Base-by-base conservation (phyloP, 2,797 vertebrate genomes). In the Crenichthys baileyi region DNA sequence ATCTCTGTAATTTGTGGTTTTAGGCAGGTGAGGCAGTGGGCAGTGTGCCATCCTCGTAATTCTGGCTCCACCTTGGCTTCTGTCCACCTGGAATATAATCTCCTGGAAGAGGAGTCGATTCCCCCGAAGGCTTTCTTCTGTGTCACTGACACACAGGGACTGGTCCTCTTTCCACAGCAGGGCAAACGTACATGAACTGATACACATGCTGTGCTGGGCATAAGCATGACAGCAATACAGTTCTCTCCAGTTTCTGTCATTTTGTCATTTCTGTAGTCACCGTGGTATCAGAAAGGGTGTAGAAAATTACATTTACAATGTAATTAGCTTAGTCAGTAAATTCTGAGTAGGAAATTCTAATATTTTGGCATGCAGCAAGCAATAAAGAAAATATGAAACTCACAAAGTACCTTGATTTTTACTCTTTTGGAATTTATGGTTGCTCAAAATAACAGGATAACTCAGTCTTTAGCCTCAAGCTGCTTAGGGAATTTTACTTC, bases 11-110 rank as follows among this genome's bases (percentile, higher is more conserved):
- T 67, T 79, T 89, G 80, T 85, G 24, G 31, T 90, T 93, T 24
- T 90, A 97, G 97, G 88, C 83, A 91, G 4, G 73, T 97, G 80
- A 94, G 91, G 15, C 88, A 90, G 85, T 96, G 96, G 93, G 96
- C 93, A 22, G 89, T 97, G 80, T 97, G 96, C 86, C 96, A 96
- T 84, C 95, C 93, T 2, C 79, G 55, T n/a, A 92, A 94, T 78
- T 86, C 93, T 39, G 92, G 92, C 70, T 97, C 96, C 53, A 92
- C 87, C 5, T 92, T 97, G 89, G 77, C 94, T 79, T 93, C 93
- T 0, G 86, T 96, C 41, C 95, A 95, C 87, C 93, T 97, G 85
- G 96, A 97, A 91, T 95, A 96, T 85, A 97, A 97, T 84, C 88
- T 95, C 75, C 93, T 96, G 31, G 90, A 95, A 22, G 83, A 90